Base-by-base conservation (phyloP, 92 coral and sea anemone genomes). In the Nematostella vectensis region DNA sequence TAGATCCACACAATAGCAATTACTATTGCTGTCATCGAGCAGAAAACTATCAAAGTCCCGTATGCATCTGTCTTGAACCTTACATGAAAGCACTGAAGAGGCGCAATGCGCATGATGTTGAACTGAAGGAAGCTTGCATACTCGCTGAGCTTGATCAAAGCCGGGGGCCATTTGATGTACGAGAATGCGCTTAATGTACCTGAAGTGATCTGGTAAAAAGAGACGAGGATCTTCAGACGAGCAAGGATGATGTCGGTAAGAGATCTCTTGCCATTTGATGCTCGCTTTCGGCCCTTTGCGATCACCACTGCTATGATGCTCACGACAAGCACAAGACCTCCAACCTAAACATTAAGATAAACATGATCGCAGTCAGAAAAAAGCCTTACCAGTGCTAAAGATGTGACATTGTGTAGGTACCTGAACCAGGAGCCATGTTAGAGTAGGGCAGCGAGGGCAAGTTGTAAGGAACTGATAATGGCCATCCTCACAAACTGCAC, bases 81-180 rank as follows among this genome's bases (percentile, higher is more conserved):
- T 1, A 69, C 25, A 25, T 50, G 37, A 28, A 75, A 31, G 55
- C 88, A 80, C 28, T 63, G 75, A 21, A 80, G 55, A 2, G 87
- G 87, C 1, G 75, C 82, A 43, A 80, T 71, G 25, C 69, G 65
- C 22, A 80, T 68, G 25, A 80, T 29, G 40, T 74, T 80, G 3
- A 80, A 72, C 55, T 80, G 87, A 19, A 80, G 16, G 3, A 80
- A 38, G 21, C 74, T 68, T 3, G 87, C 76, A 40, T 74, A 74
- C 29, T 67, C 60, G 28, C 66, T 64, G 23, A 80, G 56, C 36
- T 56, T 45, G 11, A 77, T 53, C 67, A 80, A 31, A 3, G 77
- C 58, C 0, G 51, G 30, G 19, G 88, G 88, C 81, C 81, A 74
- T 55, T 80, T 70, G 16, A 80, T 70, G 31, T 74, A 80, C 26